These are phyloP conservation scores for Solen grandis DNA, from an alignment of 1,140 invertebrate genomes.

Conservation along the genomic window DNA sequence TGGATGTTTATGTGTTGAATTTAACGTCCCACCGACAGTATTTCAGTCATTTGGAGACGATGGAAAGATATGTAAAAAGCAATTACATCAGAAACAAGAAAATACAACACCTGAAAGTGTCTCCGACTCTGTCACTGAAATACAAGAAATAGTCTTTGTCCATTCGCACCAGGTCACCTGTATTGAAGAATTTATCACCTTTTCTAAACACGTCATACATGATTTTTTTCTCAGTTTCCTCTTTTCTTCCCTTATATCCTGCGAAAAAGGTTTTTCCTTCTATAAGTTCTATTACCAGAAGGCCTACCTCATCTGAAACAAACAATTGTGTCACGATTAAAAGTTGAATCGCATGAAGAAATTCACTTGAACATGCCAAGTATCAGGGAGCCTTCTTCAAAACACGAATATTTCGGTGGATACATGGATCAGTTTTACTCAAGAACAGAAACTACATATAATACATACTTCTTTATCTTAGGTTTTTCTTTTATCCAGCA, in stretches of 20 bases:
- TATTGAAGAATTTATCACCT: too few relatives aligned
- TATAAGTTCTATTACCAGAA: conserved; percentile 13
- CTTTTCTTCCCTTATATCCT: conserved; percentile 58
- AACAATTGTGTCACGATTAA: background rate
- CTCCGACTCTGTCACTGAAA: too few relatives aligned
- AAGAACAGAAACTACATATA: background rate
- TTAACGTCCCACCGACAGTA: too few relatives aligned
- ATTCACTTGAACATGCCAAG: background rate
- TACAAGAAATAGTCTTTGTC: conserved; percentile 69
- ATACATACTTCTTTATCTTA: too few relatives aligned
- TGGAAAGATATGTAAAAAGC: too few relatives aligned
- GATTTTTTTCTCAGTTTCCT: conserved; percentile 58
- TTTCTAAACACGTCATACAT: conserved; percentile 55
- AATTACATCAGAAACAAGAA: too few relatives aligned
- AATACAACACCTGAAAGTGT: too few relatives aligned
- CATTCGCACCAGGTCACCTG: conserved; percentile 55
- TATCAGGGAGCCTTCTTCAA: background rate
- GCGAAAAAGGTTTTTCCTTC: conserved; percentile 18
- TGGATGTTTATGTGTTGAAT: too few relatives aligned
- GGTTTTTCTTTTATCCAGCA: background rate
- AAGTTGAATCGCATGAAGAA: background rate
- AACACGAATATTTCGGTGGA: background rate
- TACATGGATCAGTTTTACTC: background rate
- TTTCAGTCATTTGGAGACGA: too few relatives aligned
- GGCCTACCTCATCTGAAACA: conserved; percentile 45